Base-by-base conservation (phyloP, 1,140 invertebrate genomes). In the Temnothorax longispinosus region DNA sequence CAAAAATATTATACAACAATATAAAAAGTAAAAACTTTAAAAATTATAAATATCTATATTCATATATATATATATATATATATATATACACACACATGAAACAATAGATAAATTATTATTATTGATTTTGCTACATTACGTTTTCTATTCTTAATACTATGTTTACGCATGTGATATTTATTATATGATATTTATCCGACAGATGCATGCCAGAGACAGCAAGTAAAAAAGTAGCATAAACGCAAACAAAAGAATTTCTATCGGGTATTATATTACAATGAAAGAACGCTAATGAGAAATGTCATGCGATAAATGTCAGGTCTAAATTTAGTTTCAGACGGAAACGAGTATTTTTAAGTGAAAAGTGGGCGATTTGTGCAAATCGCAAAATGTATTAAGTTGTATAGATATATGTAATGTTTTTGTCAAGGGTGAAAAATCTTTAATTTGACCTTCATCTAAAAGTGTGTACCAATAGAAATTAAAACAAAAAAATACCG, bases 301-400 rank as follows among this genome's bases (percentile, higher is more conserved):
- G 64, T 71, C 65, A 71, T 56, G 38, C 52, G 64, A 81, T 56
- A 81, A 81, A 81, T 81, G 78, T 81, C 78, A 81, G 52, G 15
- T 44, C 15, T 71, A 81, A 81, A 81, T 5, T 44, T 81, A 71
- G 64, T 15, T 41, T 81, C 2, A 71, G 15, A 71, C 47, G 21
- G 50, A 71, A 81, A 54, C 41, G 38, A n/a, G 41, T 71, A 54
- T 44, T 81, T 81, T 71, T 71, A 81, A 71, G 65, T 81, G 21
- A 81, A 44, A 71, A 71, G 54, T 47, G 50, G 50, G 35, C 50
- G 64, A 69, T 69, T 81, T 81, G 64, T 47, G 38, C 18, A 15
- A 81, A 81, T 69, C 13, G 35, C 27, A 71, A 71, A 44, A 71
- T 38, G 15, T 10, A 58, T 81, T 71, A 81, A 71, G 11, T 1